Evolutionary conservation across 2,888 invertebrate species (phyloP).

Genomic region (Cephus spinipes): DNA sequence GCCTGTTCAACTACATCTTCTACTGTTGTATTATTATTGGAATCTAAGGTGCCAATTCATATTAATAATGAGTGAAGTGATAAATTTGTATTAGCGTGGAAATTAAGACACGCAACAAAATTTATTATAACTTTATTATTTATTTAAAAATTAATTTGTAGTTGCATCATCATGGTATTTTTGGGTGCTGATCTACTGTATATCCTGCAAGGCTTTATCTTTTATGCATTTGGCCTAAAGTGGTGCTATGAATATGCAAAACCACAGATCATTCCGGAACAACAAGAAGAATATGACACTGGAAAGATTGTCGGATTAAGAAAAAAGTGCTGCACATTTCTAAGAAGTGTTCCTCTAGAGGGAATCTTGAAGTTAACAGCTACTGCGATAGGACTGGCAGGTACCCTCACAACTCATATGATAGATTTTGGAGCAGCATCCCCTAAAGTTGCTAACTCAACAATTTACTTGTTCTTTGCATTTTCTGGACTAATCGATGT

Average conservation of each 20-base stretch:
- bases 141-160: no score
- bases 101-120: no score
- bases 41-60: no score
- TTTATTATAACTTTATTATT: no score
- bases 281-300: constrained; percentile 30
- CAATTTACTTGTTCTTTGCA: constrained; percentile 64
- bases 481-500: constrained; percentile 64
- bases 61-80: no score
- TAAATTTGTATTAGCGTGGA: no score
- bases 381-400: constrained; percentile 53
- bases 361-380: constrained; percentile 56
- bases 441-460: constrained; percentile 59
- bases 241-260: constrained; percentile 61
- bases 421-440: constrained; percentile 45
- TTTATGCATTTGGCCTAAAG: constrained; percentile 56
- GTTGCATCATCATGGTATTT: constrained; percentile 24
- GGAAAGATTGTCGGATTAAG: constrained; percentile 31
- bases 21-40: no score
- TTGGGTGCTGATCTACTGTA: constrained; percentile 46
- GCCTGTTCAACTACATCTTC: no score
- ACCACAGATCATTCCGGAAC: constrained; percentile 17
- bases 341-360: constrained; percentile 52
- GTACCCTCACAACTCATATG: constrained; percentile 50
- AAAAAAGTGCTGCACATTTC: constrained; percentile 39
- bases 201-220: constrained; percentile 53